Evolutionary conservation across 53 echinoderm and acorn worm species (phyloP).

Genomic region (Stichopus horrens): DNA sequence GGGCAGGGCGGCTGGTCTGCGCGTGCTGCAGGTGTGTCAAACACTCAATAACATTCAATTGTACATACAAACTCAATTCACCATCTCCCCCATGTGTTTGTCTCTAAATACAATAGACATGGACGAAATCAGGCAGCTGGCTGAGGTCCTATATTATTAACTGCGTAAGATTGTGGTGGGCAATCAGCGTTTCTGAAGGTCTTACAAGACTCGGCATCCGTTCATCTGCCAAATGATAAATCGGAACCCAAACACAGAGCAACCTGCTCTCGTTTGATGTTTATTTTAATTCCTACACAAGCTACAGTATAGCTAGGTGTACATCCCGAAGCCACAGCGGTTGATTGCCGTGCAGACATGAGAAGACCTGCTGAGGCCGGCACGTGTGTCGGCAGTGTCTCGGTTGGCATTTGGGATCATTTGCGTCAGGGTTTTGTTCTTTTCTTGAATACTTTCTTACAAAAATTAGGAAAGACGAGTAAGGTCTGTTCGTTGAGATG

Average conservation of each 20-base stretch:
- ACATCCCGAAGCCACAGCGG: slow-evolving; percentile 26
- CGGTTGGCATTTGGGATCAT: slow-evolving; percentile 47
- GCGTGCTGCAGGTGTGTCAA: slow-evolving; percentile 92
- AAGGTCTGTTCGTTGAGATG: not conserved
- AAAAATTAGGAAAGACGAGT: slow-evolving; percentile 34
- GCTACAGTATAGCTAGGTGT: slow-evolving; percentile 31
- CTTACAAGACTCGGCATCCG: slow-evolving; percentile 56
- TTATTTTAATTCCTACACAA: slow-evolving; percentile 53
- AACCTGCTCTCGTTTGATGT: slow-evolving; percentile 34
- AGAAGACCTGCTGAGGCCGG: slow-evolving; percentile 44
- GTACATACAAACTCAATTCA: slow-evolving; percentile 99
- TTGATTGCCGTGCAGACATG: slow-evolving; percentile 13
- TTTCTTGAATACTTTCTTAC: slow-evolving; percentile 29
- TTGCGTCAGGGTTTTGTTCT: slow-evolving; percentile 35
- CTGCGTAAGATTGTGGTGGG: slow-evolving; percentile 74
- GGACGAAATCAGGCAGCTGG: slow-evolving; percentile 85
- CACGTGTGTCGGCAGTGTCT: slow-evolving; percentile 89
- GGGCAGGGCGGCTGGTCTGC: slow-evolving; percentile 75
- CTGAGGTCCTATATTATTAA: slow-evolving; percentile 88
- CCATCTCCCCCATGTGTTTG: slow-evolving; percentile 95
- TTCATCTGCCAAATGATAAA: slow-evolving; percentile 44
- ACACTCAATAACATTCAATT: slow-evolving; percentile 99
- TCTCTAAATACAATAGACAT: slow-evolving; percentile 98
- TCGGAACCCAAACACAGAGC: slow-evolving; percentile 49
- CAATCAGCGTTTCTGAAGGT: slow-evolving; percentile 52